Evolutionary conservation across 2,888 invertebrate species (phyloP).

Genomic region (Torymus aiolomorphi): DNA sequence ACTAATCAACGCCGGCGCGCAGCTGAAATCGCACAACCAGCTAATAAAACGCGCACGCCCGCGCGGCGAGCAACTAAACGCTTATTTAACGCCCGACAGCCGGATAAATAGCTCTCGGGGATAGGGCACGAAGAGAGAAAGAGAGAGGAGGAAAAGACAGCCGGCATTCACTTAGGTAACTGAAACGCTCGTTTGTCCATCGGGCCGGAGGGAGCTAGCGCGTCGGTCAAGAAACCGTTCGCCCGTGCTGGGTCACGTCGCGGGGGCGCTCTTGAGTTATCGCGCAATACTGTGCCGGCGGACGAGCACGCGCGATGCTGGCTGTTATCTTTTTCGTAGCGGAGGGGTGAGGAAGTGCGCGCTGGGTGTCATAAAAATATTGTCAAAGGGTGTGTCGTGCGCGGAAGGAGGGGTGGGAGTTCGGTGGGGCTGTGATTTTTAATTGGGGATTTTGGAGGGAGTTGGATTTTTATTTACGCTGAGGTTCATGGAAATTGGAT

Average conservation of each 20-base stretch:
- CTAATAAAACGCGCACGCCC: conserved; percentile 4
- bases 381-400: conserved; percentile 19
- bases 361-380: conserved; percentile 34
- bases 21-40: neutral
- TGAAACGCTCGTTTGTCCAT: conserved; percentile 53
- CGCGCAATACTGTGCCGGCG: conserved; percentile 57
- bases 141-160: conserved; percentile 14
- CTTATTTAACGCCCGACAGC: conserved; percentile 30
- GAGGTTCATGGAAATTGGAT: too few species aligned
- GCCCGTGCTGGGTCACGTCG: conserved; percentile 52
- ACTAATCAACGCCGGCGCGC: neutral
- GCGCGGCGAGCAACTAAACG: conserved; percentile 10
- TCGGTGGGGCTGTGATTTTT: too few species aligned
- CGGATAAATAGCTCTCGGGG: conserved; percentile 43
- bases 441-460: too few species aligned
- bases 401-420: neutral
- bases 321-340: conserved; percentile 37
- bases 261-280: conserved; percentile 65
- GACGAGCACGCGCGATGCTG: conserved; percentile 7
- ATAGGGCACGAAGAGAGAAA: conserved; percentile 34
- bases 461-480: too few species aligned
- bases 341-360: neutral
- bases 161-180: conserved; percentile 52
- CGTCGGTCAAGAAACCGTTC: conserved; percentile 45
- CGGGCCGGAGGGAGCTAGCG: neutral